Evolutionary conservation across 2,113 vertebrate species (phyloP).

Genomic region (Cheirogaleus medius): DNA sequence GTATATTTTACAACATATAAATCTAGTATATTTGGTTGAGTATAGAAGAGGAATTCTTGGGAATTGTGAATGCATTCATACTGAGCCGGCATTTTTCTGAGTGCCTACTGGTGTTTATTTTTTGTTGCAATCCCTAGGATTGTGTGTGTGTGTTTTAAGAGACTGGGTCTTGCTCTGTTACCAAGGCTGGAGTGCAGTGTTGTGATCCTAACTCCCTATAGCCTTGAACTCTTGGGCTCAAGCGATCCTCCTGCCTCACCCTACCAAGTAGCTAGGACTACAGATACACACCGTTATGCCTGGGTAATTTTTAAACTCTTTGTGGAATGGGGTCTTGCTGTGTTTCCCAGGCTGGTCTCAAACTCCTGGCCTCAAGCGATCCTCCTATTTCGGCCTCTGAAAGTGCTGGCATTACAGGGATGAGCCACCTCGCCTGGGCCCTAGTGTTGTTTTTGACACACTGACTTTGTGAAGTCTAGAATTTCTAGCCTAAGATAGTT

Average conservation of each 20-base stretch:
- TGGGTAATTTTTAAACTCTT: background rate
- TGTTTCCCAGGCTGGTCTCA: background rate
- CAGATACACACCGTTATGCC: background rate
- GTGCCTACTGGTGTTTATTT: background rate
- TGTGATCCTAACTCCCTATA: background rate
- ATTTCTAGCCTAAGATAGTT: constrained; percentile 4
- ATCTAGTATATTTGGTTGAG: background rate
- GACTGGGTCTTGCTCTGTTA: background rate
- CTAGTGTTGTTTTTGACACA: background rate
- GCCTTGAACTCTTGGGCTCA: background rate
- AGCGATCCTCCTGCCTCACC: background rate
- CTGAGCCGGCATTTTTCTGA: background rate
- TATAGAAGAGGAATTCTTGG: background rate
- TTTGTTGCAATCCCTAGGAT: background rate
- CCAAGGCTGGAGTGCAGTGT: background rate
- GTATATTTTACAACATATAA: background rate
- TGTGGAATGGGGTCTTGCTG: background rate
- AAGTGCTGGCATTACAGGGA: background rate
- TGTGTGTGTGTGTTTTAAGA: background rate
- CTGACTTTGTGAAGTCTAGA: constrained; percentile 10
- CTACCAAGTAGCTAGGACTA: background rate
- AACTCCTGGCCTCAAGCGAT: background rate
- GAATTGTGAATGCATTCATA: background rate
- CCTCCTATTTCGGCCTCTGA: background rate
- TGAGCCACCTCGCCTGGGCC: background rate